A percentile compares a stretch with the other conserved stretches of the same genome.
These are phyloP conservation scores for Stichodactyla helianthus DNA, from an alignment of 64 coral and sea anemone species.

Conservation along the genomic window DNA sequence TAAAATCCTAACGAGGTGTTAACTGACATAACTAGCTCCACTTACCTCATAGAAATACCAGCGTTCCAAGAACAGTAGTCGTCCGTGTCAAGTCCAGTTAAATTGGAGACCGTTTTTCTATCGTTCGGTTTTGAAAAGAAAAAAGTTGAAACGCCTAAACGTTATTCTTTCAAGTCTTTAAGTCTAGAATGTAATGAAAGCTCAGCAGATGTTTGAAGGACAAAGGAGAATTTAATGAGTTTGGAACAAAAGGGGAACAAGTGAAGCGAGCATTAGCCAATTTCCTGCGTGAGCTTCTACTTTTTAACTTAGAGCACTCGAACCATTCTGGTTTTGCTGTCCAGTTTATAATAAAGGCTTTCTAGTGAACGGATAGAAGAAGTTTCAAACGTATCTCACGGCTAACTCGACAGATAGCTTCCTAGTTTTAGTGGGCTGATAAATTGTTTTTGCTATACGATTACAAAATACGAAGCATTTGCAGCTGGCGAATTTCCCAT, in stretches of 20 bases:
- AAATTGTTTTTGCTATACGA: neutral
- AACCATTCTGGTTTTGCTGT: neutral
- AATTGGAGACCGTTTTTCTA: neutral
- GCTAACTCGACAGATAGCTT: constrained; percentile 7
- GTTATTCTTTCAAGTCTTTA: constrained; percentile 2
- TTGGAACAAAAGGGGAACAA: constrained; percentile 11
- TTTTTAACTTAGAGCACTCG: constrained; percentile 12
- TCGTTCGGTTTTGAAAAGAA: neutral
- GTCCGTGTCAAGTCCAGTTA: neutral
- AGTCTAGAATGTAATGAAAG: neutral
- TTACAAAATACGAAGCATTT: neutral
- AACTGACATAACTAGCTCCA: neutral
- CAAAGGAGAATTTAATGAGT: constrained; percentile 35
- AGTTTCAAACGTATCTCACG: neutral
- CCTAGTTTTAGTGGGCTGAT: neutral
- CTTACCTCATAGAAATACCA: neutral
- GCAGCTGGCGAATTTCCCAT: constrained; percentile 11
- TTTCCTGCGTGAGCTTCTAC: neutral
- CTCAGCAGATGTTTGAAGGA: constrained; percentile 12
- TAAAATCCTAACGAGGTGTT: neutral
- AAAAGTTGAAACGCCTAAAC: neutral
- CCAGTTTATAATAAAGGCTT: neutral
- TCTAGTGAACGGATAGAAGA: neutral
- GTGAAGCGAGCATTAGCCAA: constrained; percentile 3
- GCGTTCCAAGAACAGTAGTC: neutral